These are phyloP conservation scores for Stenolophus ochropezus DNA, from an alignment of 2,888 invertebrate genomes.

Conservation along the genomic window DNA sequence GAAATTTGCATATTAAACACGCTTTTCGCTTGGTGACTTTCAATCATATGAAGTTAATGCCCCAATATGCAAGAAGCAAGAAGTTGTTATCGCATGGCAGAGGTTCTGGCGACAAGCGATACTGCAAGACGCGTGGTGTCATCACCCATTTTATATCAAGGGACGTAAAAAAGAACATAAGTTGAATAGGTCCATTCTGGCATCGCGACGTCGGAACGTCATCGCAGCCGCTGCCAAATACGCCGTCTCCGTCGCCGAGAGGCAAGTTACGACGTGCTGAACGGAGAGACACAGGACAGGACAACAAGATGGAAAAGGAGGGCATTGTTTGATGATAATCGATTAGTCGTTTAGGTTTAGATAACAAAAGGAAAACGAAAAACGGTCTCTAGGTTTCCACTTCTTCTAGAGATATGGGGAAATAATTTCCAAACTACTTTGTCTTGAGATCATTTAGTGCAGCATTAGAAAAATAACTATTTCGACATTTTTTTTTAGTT, in stretches of 20 bases:
- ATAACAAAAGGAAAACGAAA: no score
- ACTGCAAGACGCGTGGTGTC: constrained; percentile 12
- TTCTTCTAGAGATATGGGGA: no score
- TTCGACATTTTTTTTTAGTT: no score
- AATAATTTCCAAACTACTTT: no score
- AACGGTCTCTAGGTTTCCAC: no score
- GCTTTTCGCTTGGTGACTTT: constrained; percentile 25
- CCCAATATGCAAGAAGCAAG: constrained; percentile 47
- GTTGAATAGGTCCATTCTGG: constrained; percentile 48
- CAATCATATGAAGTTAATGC: constrained; percentile 48
- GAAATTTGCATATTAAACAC: constrained; percentile 48
- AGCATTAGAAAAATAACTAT: no score
- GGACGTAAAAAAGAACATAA: constrained; percentile 45
- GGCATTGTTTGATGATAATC: no score
- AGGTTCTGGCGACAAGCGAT: no score
- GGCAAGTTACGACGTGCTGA: constrained; percentile 8
- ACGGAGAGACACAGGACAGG: not conserved
- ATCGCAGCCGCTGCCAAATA: constrained; percentile 29
- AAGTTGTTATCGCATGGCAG: constrained; percentile 38
- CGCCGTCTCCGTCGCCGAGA: not conserved
- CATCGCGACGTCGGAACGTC: constrained; percentile 28
- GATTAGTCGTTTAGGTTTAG: no score
- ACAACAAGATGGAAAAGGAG: no score
- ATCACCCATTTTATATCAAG: constrained; percentile 38
- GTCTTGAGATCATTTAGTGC: no score